Evolutionary conservation across 2,888 invertebrate genomes (phyloP).

Genomic region (Phaedon cochleariae): DNA sequence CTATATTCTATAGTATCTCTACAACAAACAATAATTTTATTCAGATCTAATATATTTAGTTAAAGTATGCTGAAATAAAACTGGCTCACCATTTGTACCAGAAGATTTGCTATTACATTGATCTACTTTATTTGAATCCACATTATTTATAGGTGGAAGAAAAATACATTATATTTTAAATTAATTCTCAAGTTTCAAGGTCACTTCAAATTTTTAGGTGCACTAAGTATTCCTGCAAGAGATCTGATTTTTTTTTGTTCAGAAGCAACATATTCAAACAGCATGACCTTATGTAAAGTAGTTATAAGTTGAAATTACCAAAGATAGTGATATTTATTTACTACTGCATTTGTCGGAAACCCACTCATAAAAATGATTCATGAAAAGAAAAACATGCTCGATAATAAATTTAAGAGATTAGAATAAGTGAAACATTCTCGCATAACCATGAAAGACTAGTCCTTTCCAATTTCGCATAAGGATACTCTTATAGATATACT

Average conservation of each 20-base stretch:
- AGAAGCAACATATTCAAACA: slow-evolving; percentile 32
- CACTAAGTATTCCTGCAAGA: slow-evolving; percentile 23
- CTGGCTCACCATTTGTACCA: too few species aligned
- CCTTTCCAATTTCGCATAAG: slow-evolving; percentile 42
- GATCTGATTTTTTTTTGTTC: slow-evolving; percentile 49
- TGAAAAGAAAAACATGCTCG: slow-evolving; percentile 38
- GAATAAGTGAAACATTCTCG: slow-evolving; percentile 42
- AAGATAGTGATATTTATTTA: slow-evolving; percentile 57
- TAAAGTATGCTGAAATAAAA: too few species aligned
- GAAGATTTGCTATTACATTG: too few species aligned
- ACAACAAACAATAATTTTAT: too few species aligned
- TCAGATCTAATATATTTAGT: too few species aligned
- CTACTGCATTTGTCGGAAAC: slow-evolving; percentile 37
- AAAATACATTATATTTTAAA: not conserved
- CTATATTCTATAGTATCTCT: too few species aligned
- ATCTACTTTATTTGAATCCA: too few species aligned
- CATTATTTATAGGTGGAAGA: too few species aligned
- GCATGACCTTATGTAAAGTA: slow-evolving; percentile 49
- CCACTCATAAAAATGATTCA: slow-evolving; percentile 31
- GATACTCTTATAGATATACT: slow-evolving; percentile 43
- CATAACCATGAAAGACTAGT: slow-evolving; percentile 45
- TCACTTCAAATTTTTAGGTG: not conserved
- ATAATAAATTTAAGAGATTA: slow-evolving; percentile 27
- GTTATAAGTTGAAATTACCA: slow-evolving; percentile 58
- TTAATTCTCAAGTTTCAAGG: not conserved